phyloP scores from a whole-genome alignment of 2,888 invertebrate genomes.

The Agrochola litura region DNA sequence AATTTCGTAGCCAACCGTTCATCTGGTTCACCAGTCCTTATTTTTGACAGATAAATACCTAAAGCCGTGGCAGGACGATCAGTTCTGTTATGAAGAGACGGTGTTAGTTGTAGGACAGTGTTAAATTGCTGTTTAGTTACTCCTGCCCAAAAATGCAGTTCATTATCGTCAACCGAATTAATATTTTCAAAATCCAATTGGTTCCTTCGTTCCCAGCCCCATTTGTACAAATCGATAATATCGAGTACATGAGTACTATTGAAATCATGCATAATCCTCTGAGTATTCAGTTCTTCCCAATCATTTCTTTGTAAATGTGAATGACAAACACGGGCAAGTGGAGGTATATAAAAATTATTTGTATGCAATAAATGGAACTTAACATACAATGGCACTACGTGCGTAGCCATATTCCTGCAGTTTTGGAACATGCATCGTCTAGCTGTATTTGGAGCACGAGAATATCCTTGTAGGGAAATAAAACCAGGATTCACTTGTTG shows the following conservation, averaged over 20 bases:
- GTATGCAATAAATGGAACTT: conserved; percentile 27
- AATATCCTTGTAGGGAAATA: conserved; percentile 39
- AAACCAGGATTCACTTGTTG: conserved; percentile 33
- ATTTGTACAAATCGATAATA: conserved; percentile 4
- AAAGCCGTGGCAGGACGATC: neutral
- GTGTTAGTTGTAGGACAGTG: conserved; percentile 22
- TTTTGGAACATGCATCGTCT: conserved; percentile 45
- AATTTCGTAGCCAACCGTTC: conserved; percentile 14
- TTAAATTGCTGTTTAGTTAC: conserved; percentile 35
- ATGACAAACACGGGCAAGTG: conserved; percentile 2
- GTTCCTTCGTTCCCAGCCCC: conserved; percentile 32
- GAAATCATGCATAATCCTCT: conserved; percentile 3
- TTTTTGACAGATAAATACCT: neutral
- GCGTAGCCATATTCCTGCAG: conserved; percentile 35
- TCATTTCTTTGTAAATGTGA: conserved; percentile 15
- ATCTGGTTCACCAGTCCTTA: conserved; percentile 17
- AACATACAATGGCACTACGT: conserved; percentile 26
- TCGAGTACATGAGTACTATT: conserved; percentile 18
- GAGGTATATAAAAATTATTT: conserved; percentile 16
- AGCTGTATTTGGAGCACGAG: conserved; percentile 42
- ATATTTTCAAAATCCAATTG: conserved; percentile 34
- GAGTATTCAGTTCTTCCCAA: conserved; percentile 9
- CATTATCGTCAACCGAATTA: conserved; percentile 22
- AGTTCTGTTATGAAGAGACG: conserved; percentile 11
- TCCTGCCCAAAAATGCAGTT: conserved; percentile 38